phyloP scores from a whole-genome alignment of 2,797 vertebrate genomes.

The Staurois parvus region DNA sequence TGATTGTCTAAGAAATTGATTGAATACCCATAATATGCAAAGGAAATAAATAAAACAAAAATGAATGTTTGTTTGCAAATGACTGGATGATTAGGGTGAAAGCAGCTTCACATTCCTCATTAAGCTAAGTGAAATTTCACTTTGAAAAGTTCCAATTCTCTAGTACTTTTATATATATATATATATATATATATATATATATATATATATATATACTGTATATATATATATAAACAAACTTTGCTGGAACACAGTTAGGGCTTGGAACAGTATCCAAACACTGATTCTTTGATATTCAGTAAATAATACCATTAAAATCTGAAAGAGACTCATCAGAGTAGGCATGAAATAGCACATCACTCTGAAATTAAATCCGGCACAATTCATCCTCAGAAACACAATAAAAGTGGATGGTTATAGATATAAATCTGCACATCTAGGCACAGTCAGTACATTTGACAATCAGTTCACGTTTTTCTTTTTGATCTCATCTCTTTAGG shows the following conservation, averaged over 20 bases:
- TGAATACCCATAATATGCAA: no score
- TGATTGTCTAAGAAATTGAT: no score
- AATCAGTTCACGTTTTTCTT: slow-evolving; percentile 11
- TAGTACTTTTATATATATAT: background rate
- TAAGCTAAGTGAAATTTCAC: no score
- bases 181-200: no score
- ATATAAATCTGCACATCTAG: slow-evolving; percentile 47
- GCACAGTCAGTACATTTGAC: slow-evolving; percentile 3
- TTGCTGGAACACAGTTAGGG: slow-evolving; percentile 9
- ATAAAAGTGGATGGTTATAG: slow-evolving; percentile 41
- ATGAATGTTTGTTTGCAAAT: no score
- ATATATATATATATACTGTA: no score
- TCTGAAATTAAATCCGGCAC: slow-evolving; percentile 45
- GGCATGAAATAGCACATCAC: slow-evolving; percentile 49
- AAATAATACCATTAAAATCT: slow-evolving; percentile 52
- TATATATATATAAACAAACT: background rate
- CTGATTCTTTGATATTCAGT: slow-evolving; percentile 50
- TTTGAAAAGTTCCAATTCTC: no score
- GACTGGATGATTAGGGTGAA: no score
- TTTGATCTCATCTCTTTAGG: slow-evolving; percentile 28
- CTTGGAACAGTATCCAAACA: slow-evolving; percentile 18
- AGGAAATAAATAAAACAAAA: no score
- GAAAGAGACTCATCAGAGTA: slow-evolving; percentile 37
- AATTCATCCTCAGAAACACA: slow-evolving; percentile 35
- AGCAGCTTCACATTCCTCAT: no score